Percentiles rank a stretch among this genome's conserved stretches.
phyloP scores from a whole-genome alignment of 2,888 invertebrate genomes.

The Ephialtes manifestator region DNA sequence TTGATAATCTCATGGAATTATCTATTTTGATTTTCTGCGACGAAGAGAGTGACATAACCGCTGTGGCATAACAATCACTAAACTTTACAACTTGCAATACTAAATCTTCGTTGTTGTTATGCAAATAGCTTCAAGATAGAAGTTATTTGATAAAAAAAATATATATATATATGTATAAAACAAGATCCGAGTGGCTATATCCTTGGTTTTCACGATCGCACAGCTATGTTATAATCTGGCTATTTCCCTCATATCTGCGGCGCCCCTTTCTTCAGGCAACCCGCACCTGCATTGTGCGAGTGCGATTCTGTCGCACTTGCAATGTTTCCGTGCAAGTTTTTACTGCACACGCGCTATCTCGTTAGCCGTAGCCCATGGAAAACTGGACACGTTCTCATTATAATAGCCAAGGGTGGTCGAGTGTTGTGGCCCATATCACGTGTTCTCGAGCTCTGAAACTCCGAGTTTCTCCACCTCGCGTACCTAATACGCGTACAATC shows the following conservation, averaged over 20 bases:
- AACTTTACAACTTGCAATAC: not conserved
- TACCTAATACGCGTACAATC: slow-evolving; percentile 1
- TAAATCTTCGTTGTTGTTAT: not conserved
- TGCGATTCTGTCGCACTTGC: not conserved
- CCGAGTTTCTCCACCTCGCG: not conserved
- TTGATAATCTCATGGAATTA: not conserved
- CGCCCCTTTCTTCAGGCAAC: slow-evolving; percentile 14
- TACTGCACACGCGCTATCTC: slow-evolving; percentile 54
- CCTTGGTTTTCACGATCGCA: slow-evolving; percentile 10
- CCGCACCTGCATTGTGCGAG: not conserved
- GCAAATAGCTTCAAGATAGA: not conserved
- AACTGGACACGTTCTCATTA: slow-evolving; percentile 54
- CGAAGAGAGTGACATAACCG: not conserved
- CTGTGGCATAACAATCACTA: not conserved
- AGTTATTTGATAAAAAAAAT: slow-evolving; percentile 11
- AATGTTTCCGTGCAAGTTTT: not conserved
- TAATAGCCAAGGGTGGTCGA: slow-evolving; percentile 45
- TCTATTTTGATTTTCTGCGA: not conserved
- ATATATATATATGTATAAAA: slow-evolving; percentile 9
- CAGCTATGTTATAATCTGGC: slow-evolving; percentile 21
- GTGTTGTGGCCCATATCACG: slow-evolving; percentile 27
- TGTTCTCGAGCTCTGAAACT: slow-evolving; percentile 14
- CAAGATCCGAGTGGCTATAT: not conserved
- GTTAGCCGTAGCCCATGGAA: slow-evolving; percentile 34
- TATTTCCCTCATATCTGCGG: slow-evolving; percentile 27